Evolutionary conservation across 2,113 vertebrate genomes (phyloP), one percentile per base, ranked within the genome.

Genomic region (Zapus hudsonius): DNA sequence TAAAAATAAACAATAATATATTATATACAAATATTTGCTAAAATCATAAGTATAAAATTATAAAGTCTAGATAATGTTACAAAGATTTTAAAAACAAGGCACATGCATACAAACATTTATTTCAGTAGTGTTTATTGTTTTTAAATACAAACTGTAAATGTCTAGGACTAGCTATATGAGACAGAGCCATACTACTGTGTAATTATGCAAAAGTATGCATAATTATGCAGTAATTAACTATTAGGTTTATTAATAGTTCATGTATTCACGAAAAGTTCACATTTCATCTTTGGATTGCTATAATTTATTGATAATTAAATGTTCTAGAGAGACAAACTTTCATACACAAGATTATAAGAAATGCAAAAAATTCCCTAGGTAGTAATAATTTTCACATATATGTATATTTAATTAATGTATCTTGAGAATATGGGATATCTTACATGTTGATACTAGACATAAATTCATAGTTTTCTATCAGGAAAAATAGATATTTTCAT

Each of bases 131-230:
- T 78, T 87, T 83, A 82, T 85, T 76, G 63, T 85, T 40, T 42
- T 94, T 90, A 66, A 61, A 67, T 44, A 31, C 52, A 91, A 89
- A 63, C n/a, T 12, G 66, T 81, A 20, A 81, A 55, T 74, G 9
- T 59, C 42, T 22, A 63, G 22, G 2, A 88, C 78, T 69, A 90
- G n/a, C 19, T 85, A 94, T 91, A 55, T n/a, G 78, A n/a, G n/a
- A 84, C 1, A 82, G 27, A 33, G 36, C 8, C 79, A 78, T 29
- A 38, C 7, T 55, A 40, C 2, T 63, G 0, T 78, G 10, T 0
- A 67, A 31, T 90, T 94, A 92, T 87, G 47, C 5, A 93, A 83
- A 95, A 72, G 25, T 87, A 89, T 80, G 33, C 63, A 91, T 19
- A 81, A 86, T 83, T 91, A 74, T 55, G 20, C 42, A 90, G 1